phyloP scores from a whole-genome alignment of 1,140 invertebrate genomes.

The Drosophila suzukii region DNA sequence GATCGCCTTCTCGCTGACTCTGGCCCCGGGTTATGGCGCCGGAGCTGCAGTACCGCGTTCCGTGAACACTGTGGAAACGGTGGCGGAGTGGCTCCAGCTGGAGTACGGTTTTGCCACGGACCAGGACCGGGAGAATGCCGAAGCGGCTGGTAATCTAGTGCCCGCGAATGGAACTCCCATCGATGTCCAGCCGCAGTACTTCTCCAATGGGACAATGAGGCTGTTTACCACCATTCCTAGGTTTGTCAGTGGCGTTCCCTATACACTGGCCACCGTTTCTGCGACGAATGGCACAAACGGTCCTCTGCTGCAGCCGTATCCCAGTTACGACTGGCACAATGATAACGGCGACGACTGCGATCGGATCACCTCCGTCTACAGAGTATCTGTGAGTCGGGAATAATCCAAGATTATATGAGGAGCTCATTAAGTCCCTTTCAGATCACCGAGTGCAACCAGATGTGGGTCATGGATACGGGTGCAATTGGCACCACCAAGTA shows the following conservation, averaged over 20 bases:
- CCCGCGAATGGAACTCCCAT: too few species aligned
- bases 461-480: conserved; percentile 90
- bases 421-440: conserved; percentile 43
- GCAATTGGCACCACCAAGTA: conserved; percentile 84
- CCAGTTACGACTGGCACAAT: conserved; percentile 85
- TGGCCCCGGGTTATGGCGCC: conserved; percentile 25
- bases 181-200: too few species aligned
- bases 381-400: too few species aligned
- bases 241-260: conserved; percentile 86
- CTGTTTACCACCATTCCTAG: too few species aligned
- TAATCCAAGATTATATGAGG: background rate
- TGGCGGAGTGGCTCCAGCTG: conserved; percentile 86
- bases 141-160: conserved; percentile 80
- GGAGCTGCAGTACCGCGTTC: too few species aligned
- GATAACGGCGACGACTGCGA: conserved; percentile 85
- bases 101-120: conserved; percentile 87
- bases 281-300: conserved; percentile 64
- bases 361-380: conserved; percentile 85
- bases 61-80: conserved; percentile 43
- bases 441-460: conserved; percentile 4
- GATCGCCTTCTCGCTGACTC: conserved; percentile 14
- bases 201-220: too few species aligned
- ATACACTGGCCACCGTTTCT: conserved; percentile 87
- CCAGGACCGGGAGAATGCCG: conserved; percentile 85
- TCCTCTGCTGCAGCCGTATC: conserved; percentile 85